Evolutionary conservation across 2,113 vertebrate species (phyloP).

Genomic region (Corvus cornix): DNA sequence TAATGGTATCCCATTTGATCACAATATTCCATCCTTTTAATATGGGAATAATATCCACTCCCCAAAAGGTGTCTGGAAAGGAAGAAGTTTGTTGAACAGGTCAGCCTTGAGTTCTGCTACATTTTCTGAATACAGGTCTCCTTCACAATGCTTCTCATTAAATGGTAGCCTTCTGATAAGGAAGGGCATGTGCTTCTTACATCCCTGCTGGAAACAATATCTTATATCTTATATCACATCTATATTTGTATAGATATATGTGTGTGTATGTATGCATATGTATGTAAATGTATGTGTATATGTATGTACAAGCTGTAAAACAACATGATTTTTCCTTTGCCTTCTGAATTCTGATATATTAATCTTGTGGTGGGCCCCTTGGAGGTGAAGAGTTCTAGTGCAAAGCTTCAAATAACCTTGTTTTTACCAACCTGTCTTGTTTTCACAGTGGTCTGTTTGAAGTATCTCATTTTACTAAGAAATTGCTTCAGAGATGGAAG

Average conservation of each 20-base stretch:
- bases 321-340: background rate
- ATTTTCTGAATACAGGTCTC: background rate
- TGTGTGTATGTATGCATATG: background rate
- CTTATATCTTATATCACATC: background rate
- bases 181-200: background rate
- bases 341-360: background rate
- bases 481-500: background rate
- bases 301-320: background rate
- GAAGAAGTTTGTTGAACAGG: background rate
- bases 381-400: background rate
- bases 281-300: background rate
- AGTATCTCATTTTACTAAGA: slow-evolving; percentile 22
- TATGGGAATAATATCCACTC: background rate
- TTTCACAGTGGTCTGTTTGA: background rate
- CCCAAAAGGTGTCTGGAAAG: background rate
- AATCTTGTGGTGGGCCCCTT: background rate
- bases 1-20: background rate
- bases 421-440: background rate
- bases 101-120: background rate
- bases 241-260: background rate
- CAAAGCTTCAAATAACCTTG: background rate
- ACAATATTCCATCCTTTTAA: background rate
- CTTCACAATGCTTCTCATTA: background rate
- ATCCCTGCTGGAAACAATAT: background rate
- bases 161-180: background rate